Evolutionary conservation across 2,113 vertebrate species (phyloP).

Genomic region (Cryptoleucopteryx plumbea): DNA sequence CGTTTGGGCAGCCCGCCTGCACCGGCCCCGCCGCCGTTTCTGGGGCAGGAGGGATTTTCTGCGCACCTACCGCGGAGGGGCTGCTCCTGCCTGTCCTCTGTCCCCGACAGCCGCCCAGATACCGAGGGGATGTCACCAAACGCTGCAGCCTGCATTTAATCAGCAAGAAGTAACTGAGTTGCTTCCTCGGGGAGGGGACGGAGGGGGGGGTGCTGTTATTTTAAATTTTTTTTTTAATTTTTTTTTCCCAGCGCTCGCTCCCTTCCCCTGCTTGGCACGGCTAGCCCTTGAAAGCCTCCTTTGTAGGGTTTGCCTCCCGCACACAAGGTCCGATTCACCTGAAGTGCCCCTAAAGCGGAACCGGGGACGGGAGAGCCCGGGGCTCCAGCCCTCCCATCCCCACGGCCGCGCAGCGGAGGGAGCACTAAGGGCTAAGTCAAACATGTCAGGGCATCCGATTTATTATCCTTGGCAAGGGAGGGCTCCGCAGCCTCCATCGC

Average conservation of each 20-base stretch:
- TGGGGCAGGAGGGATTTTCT: not conserved
- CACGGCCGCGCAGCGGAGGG: conserved; percentile 7
- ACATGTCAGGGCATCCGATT: conserved; percentile 52
- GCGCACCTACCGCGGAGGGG: not conserved
- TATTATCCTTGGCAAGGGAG: conserved; percentile 60
- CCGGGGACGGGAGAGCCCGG: not conserved
- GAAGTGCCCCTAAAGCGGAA: conserved; percentile 50
- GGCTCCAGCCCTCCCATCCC: not conserved
- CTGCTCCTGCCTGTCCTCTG: not conserved
- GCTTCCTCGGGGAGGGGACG: not conserved
- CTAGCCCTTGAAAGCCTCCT: conserved; percentile 63
- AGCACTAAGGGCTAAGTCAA: conserved; percentile 34
- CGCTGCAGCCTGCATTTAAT: not conserved
- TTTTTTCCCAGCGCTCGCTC: not conserved
- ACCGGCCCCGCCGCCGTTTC: not conserved
- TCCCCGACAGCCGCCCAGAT: not conserved
- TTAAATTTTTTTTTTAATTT: not conserved
- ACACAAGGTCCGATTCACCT: conserved; percentile 72
- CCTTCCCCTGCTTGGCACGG: not conserved
- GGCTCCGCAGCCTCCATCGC: conserved; percentile 12
- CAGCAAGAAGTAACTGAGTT: not conserved
- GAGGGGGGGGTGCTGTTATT: not conserved
- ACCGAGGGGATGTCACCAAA: not conserved
- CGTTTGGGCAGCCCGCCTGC: not conserved
- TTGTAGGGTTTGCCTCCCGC: conserved; percentile 48